These are phyloP conservation scores for Monochamus saltuarius DNA, from an alignment of 1,140 invertebrate genomes.

Conservation along the genomic window DNA sequence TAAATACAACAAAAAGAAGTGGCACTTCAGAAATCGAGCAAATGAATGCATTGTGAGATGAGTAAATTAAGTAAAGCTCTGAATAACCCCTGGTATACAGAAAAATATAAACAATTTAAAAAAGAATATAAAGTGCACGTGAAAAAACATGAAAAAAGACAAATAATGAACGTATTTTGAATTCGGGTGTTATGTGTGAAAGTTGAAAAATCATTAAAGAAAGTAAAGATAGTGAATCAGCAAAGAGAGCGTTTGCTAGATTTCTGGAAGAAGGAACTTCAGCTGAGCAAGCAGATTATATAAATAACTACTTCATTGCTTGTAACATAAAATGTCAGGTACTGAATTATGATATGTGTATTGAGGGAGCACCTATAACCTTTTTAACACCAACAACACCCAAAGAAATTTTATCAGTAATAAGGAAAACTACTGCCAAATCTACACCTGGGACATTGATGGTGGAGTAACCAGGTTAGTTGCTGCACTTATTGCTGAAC, in stretches of 20 bases:
- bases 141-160: neutral
- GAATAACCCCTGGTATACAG: slow-evolving; percentile 4
- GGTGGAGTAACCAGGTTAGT: too few species aligned
- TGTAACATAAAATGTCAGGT: slow-evolving; percentile 4
- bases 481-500: neutral
- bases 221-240: slow-evolving; percentile 5
- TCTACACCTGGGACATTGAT: too few species aligned
- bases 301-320: slow-evolving; percentile 5
- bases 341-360: slow-evolving; percentile 6
- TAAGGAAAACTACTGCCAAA: too few species aligned
- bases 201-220: slow-evolving; percentile 11
- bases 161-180: slow-evolving; percentile 1
- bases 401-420: too few species aligned
- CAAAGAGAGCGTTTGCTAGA: neutral
- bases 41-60: slow-evolving; percentile 6
- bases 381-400: too few species aligned
- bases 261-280: slow-evolving; percentile 2
- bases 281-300: slow-evolving; percentile 1
- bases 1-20: slow-evolving; percentile 9
- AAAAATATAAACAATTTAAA: slow-evolving; percentile 4
- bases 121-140: slow-evolving; percentile 2
- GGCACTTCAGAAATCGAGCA: neutral
- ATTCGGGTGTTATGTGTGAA: slow-evolving; percentile 5
- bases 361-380: slow-evolving; percentile 2
- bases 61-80: slow-evolving; percentile 7